phyloP scores from a whole-genome alignment of 2,113 vertebrate species.

The Dendrocopos noguchii region DNA sequence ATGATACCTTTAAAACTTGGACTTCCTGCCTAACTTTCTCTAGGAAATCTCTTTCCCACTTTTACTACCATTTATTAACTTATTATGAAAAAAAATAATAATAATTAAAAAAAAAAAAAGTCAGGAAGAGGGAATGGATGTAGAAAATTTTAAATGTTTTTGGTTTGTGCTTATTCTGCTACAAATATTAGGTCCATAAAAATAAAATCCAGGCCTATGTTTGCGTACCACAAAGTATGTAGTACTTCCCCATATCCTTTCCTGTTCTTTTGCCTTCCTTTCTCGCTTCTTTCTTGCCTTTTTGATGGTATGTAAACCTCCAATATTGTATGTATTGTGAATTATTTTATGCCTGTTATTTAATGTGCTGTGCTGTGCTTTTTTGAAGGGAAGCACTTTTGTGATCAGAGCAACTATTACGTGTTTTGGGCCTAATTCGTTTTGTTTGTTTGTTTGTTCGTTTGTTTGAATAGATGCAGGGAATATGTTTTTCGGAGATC shows the following conservation, averaged over 20 bases:
- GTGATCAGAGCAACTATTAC: slow-evolving; percentile 41
- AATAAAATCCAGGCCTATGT: neutral
- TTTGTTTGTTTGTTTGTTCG: slow-evolving; percentile 49
- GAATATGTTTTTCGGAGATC: neutral
- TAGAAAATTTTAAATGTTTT: neutral
- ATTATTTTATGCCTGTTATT: slow-evolving; percentile 61
- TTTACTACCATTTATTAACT: neutral
- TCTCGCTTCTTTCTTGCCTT: neutral
- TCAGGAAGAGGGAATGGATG: neutral
- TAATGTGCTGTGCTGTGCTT: slow-evolving; percentile 63
- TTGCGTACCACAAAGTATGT: neutral
- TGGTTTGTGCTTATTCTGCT: slow-evolving; percentile 20
- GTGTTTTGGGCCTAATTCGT: slow-evolving; percentile 16
- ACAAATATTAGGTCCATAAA: neutral
- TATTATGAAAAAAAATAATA: neutral
- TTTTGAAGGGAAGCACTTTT: slow-evolving; percentile 21
- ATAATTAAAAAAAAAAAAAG: neutral
- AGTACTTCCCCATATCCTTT: slow-evolving; percentile 20
- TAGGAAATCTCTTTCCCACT: slow-evolving; percentile 21
- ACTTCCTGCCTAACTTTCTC: slow-evolving; percentile 27
- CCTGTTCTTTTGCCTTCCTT: slow-evolving; percentile 42
- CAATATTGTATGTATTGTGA: slow-evolving; percentile 55
- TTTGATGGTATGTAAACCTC: slow-evolving; percentile 61
- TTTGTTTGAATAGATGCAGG: slow-evolving; percentile 8
- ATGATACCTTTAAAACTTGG: slow-evolving; percentile 43